Evolutionary conservation across 2,888 invertebrate genomes (phyloP), one percentile per base, ranked within the genome.

Genomic region (Phengaris alcon): DNA sequence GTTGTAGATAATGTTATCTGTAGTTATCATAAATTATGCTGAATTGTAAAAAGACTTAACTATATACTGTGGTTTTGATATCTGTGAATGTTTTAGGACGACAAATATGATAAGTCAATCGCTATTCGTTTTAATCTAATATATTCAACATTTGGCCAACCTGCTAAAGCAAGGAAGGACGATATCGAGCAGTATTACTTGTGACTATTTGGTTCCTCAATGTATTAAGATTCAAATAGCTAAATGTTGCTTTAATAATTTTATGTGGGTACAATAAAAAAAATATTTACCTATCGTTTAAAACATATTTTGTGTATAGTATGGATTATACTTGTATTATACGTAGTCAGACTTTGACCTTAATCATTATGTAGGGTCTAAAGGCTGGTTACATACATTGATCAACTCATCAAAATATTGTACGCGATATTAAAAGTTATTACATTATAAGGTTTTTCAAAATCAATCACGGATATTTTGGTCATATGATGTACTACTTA

Each of bases 1-100:
- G 13, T 75, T 75, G 75, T 75, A 75, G 55, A 59, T 75, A 75
- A 13, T 55, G 15, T 70, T 51, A 70, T 48, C 22, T 68, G 52
- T n/a, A 70, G 70, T 72, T 52, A 52, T 13, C 52, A 8, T 72
- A 54, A 22, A 72, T 54, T n/a, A 15, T 48, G 48, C 48, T 48
- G 48, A n/a, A 69, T 48, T 15, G 51, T 72, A 72, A 72, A 22
- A 52, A 72, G 7, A 72, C 35, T 22, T 51, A 59, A 59, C 59
- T 59, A 22, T 5, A 59, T 3, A 22, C 59, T 22, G 22, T 15
- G 8, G 57, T 57, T 57, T 59, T 3, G 35, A 35, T 35, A 35
- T 35, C 35, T 35, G 9, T 64, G 2, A 15, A 13, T 35, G 15
- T 35, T 64, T 64, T 35, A 44, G 64, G 35, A 64, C 35, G 35